A percentile compares a stretch with the other conserved stretches of the same genome.
These are phyloP conservation scores for Podarcis lilfordi DNA, from an alignment of 2,797 vertebrate species.

Conservation along the genomic window DNA sequence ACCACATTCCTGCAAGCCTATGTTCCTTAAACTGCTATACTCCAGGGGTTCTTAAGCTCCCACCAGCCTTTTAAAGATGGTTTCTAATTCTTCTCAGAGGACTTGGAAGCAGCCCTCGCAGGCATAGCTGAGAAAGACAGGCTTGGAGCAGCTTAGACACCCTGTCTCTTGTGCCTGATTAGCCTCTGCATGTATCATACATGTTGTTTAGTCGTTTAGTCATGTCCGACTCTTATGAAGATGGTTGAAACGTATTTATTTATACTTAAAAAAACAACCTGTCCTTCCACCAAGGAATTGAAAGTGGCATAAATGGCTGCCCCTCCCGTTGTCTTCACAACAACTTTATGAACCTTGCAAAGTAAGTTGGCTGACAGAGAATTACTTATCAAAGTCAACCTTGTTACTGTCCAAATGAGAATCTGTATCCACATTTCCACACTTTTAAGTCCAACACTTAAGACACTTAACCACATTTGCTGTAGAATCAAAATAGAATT, in stretches of 20 bases:
- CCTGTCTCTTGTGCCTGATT: not conserved
- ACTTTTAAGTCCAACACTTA: not conserved
- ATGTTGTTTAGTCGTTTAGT: not conserved
- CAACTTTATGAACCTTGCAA: not conserved
- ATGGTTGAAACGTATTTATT: constrained; percentile 57
- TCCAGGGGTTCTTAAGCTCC: not conserved
- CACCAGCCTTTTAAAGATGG: not conserved
- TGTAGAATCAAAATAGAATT: constrained; percentile 57
- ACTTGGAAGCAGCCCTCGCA: not conserved
- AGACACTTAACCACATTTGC: constrained; percentile 9
- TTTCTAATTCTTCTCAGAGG: not conserved
- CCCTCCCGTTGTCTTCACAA: not conserved
- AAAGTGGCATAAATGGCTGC: not conserved
- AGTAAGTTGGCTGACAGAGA: not conserved
- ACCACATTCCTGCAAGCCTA: not conserved
- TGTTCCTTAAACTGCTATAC: not conserved
- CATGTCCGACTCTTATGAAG: constrained; percentile 27
- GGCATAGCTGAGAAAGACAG: not conserved
- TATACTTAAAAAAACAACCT: not conserved
- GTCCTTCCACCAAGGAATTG: not conserved
- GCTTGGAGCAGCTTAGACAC: not conserved
- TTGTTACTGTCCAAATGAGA: not conserved
- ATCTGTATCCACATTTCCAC: not conserved
- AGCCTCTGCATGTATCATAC: not conserved
- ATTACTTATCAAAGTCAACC: not conserved